Evolutionary conservation across 1,140 invertebrate species (phyloP), one percentile per base, ranked within the genome.

Genomic region (Pectinophora gossypiella): DNA sequence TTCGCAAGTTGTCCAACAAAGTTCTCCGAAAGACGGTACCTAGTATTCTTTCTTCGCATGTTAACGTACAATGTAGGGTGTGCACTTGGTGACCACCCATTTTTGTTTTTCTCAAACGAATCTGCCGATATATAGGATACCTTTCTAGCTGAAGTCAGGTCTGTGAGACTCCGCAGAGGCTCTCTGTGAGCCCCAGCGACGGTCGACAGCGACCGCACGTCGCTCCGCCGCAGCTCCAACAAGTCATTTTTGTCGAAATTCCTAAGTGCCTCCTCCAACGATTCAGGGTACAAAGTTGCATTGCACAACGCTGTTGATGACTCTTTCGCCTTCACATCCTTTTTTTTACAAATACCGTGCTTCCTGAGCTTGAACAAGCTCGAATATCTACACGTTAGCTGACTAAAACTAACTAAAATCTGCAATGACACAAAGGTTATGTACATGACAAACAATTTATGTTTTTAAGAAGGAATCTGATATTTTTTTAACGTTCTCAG

Each of bases 321-420:
- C 45, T 86, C 76, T 56, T 76, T 81, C 18, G 59, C 58, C 43
- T 67, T 81, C 54, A 79, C 74, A 75, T 83, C 57, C 56, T 81
- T 82, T 45, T 56, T 77, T 70, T 69, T 86, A 23, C 59, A 56
- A 49, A 68, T 68, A 48, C 54, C 74, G 16, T 86, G 79, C 58
- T 85, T 88, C 54, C 79, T 81, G 36, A 81, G 73, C 57, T 79
- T 87, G 56, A 88, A 85, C 64, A 86, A 51, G 71, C 68, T 76
- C 43, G 84, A 72, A 62, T 87, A 87, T 51, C 85, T 69, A 19
- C 80, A 67, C 40, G 83, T 85, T 65, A 89, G 64, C 60, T 88
- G 87, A 56, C 74, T 84, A 77, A 87, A 78, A 76, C 76, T 86
- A 78, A 86, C 71, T 71, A 88, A 72, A 72, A 88, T 79, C 87